Evolutionary conservation across 2,888 invertebrate species (phyloP).

Genomic region (Cremastinae sp.): DNA sequence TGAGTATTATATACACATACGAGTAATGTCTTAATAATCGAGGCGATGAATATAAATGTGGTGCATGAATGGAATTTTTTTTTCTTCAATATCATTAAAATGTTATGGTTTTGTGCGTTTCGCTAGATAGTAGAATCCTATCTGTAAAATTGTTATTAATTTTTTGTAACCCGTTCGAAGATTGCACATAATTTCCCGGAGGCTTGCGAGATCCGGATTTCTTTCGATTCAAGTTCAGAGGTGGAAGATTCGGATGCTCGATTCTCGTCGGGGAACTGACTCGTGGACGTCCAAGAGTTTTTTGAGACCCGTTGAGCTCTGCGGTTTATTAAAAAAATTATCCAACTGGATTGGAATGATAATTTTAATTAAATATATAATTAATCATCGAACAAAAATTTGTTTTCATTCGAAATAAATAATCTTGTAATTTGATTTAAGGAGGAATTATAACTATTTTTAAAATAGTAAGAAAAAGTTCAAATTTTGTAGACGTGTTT

Average conservation of each 20-base stretch:
- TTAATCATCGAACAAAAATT: too few relatives aligned
- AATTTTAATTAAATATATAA: too few relatives aligned
- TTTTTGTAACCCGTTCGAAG: conserved; percentile 73
- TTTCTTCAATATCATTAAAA: conserved; percentile 26
- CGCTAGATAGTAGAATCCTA: conserved; percentile 68
- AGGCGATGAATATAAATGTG: too few relatives aligned
- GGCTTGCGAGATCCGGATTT: conserved; percentile 76
- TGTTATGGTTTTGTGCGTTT: conserved; percentile 32
- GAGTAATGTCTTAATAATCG: too few relatives aligned
- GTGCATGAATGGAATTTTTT: conserved; percentile 3
- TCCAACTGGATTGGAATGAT: too few relatives aligned
- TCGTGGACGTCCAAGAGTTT: conserved; percentile 82
- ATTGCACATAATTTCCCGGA: conserved; percentile 68
- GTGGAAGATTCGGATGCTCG: conserved; percentile 90
- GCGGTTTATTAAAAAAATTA: conserved; percentile 33
- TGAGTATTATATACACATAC: conserved; percentile 17
- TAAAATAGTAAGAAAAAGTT: too few relatives aligned
- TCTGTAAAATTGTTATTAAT: conserved; percentile 72
- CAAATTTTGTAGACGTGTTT: too few relatives aligned
- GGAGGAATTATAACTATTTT: too few relatives aligned
- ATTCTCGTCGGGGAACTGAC: conserved; percentile 91
- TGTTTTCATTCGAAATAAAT: too few relatives aligned
- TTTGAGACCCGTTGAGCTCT: conserved; percentile 72
- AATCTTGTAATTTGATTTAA: too few relatives aligned
- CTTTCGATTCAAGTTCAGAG: conserved; percentile 86